Conservation (phyloP, 2,888 invertebrate species). For the Coenonympha glycerion region DNA sequence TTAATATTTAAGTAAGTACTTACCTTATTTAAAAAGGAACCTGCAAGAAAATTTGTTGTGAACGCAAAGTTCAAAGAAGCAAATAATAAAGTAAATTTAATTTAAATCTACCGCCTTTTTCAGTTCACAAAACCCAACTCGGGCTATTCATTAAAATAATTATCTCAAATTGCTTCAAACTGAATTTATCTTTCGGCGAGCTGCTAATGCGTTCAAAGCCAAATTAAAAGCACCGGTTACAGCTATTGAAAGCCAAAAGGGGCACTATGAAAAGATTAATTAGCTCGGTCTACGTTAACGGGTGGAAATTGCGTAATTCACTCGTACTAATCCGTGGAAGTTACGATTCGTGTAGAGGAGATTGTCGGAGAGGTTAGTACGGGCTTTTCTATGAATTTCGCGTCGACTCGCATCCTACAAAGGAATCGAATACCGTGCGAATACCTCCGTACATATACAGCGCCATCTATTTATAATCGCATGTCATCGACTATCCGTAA, state of each 20-base stretch:
- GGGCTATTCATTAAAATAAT: conserved; percentile 9
- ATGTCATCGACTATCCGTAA: no score
- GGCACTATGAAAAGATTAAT: conserved; percentile 4
- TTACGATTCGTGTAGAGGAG: neutral
- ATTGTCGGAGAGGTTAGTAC: no score
- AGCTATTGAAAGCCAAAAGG: conserved; percentile 7
- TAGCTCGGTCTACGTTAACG: neutral
- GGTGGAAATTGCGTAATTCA: neutral
- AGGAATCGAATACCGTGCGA: no score
- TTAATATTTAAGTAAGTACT: no score
- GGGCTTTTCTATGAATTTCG: no score
- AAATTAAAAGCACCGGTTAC: conserved; percentile 21
- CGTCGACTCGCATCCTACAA: no score
- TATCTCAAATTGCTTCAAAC: conserved; percentile 11
- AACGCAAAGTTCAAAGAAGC: neutral
- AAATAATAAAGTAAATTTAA: neutral
- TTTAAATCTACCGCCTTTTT: conserved; percentile 6
- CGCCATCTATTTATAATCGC: no score
- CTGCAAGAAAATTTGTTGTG: neutral
- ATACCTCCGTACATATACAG: no score
- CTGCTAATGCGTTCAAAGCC: conserved; percentile 18
- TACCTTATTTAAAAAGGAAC: no score
- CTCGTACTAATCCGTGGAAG: neutral
- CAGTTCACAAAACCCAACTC: conserved; percentile 3
- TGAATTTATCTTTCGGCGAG: conserved; percentile 13